These are phyloP conservation scores for Dryas iulia DNA, from an alignment of 1,140 invertebrate genomes.

Conservation along the genomic window DNA sequence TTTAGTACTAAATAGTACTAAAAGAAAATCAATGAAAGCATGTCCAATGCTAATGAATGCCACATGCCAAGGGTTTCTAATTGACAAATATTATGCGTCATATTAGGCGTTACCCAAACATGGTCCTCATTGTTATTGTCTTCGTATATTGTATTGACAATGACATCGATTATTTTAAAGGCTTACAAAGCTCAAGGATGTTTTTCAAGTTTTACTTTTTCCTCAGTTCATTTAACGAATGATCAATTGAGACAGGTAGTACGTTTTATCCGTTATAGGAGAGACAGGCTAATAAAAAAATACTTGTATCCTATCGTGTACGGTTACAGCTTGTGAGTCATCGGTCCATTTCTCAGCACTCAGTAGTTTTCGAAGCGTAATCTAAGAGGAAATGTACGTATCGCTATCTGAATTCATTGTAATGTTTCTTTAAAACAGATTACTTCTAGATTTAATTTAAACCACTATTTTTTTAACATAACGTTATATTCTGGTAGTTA, in stretches of 20 bases:
- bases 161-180: constrained; percentile 37
- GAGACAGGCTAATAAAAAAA: constrained; percentile 13
- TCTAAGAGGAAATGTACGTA: background rate
- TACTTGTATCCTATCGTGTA: constrained; percentile 10
- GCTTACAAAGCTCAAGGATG: constrained; percentile 23
- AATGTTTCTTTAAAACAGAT: background rate
- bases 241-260: constrained; percentile 10
- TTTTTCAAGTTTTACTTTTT: constrained; percentile 17
- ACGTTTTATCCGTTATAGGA: constrained; percentile 18
- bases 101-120: constrained; percentile 27
- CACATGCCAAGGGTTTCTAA: constrained; percentile 4
- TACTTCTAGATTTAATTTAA: background rate
- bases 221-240: constrained; percentile 24
- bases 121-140: constrained; percentile 45
- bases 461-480: background rate
- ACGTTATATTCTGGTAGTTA: background rate
- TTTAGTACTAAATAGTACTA: too few relatives aligned
- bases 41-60: background rate
- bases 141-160: constrained; percentile 40
- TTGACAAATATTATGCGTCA: constrained; percentile 14
- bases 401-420: background rate
- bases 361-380: background rate
- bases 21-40: background rate
- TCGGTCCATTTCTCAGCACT: constrained; percentile 9
- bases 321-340: constrained; percentile 20